These are phyloP conservation scores for Caradrina kadenii DNA, from an alignment of 2,888 invertebrate species.

Conservation along the genomic window DNA sequence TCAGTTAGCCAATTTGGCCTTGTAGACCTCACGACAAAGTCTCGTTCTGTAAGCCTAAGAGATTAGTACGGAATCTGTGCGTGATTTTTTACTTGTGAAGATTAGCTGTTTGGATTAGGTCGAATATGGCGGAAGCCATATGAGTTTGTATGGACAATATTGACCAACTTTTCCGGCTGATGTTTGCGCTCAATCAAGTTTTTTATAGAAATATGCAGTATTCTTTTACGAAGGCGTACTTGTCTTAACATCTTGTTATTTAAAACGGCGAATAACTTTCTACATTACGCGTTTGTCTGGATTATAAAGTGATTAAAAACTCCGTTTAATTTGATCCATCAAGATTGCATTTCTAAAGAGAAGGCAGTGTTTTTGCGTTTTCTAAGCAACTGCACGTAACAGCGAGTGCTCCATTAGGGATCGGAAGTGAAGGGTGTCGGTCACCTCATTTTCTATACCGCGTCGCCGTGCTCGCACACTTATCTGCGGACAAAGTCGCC, in stretches of 20 bases:
- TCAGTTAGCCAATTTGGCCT: constrained; percentile 56
- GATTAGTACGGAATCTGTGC: constrained; percentile 42
- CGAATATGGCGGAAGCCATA: constrained; percentile 17
- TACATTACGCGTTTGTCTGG: constrained; percentile 11
- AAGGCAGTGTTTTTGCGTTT: constrained; percentile 53
- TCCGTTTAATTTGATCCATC: constrained; percentile 31
- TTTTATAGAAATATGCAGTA: constrained; percentile 12
- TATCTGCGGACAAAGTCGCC: constrained; percentile 43
- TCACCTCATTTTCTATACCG: constrained; percentile 65
- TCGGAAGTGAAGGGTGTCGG: constrained; percentile 69
- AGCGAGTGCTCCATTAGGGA: constrained; percentile 62
- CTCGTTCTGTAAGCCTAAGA: constrained; percentile 33
- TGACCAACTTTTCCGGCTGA: constrained; percentile 12
- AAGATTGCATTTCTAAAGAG: constrained; percentile 51
- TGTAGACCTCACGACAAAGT: constrained; percentile 58
- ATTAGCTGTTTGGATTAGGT: constrained; percentile 20
- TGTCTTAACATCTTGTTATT: constrained; percentile 7
- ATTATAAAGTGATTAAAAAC: constrained; percentile 33
- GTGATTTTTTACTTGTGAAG: constrained; percentile 45
- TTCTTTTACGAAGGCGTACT: constrained; percentile 17
- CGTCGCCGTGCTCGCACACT: constrained; percentile 46
- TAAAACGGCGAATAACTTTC: constrained; percentile 25
- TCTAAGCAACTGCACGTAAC: constrained; percentile 57
- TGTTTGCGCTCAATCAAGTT: constrained; percentile 25
- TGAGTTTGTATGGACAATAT: constrained; percentile 5